Evolutionary conservation across 1,140 invertebrate species (phyloP).

Genomic region (Lineus longissimus): DNA sequence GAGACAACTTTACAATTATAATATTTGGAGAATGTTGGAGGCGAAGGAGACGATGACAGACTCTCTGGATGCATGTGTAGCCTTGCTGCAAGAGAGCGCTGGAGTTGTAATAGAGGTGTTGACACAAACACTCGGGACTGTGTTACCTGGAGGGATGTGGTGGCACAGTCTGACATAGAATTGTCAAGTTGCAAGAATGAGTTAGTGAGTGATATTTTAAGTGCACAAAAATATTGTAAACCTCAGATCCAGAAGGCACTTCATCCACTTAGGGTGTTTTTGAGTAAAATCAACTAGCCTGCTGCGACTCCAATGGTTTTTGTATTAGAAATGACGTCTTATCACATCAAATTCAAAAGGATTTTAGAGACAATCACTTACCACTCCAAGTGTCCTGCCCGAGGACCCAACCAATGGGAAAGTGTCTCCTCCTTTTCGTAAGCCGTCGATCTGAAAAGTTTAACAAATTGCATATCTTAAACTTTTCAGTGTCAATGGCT

Average conservation of each 20-base stretch:
- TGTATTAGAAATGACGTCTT: neutral
- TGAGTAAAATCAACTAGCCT: neutral
- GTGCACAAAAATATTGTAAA: no score
- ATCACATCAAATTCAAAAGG: neutral
- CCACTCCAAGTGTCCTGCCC: slow-evolving; percentile 30
- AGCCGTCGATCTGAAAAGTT: slow-evolving; percentile 23
- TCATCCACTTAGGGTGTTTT: no score
- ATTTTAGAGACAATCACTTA: slow-evolving; percentile 9
- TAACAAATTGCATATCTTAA: neutral
- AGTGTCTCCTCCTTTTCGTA: slow-evolving; percentile 32
- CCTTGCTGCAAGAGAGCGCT: neutral
- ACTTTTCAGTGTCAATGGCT: neutral
- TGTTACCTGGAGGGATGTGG: neutral
- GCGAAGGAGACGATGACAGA: neutral
- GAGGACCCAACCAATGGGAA: slow-evolving; percentile 27
- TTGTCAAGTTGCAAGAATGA: neutral
- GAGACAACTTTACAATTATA: slow-evolving; percentile 18
- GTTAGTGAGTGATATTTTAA: no score
- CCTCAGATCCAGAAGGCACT: no score
- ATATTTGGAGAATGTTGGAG: neutral
- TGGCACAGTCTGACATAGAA: neutral
- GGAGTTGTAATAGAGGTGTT: no score
- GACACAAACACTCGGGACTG: neutral
- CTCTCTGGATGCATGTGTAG: neutral
- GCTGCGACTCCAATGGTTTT: neutral